Percentiles rank a stretch among this genome's conserved stretches.
Evolutionary conservation across 2,113 vertebrate species (phyloP).

Genomic region (Scartelaos histophorus): DNA sequence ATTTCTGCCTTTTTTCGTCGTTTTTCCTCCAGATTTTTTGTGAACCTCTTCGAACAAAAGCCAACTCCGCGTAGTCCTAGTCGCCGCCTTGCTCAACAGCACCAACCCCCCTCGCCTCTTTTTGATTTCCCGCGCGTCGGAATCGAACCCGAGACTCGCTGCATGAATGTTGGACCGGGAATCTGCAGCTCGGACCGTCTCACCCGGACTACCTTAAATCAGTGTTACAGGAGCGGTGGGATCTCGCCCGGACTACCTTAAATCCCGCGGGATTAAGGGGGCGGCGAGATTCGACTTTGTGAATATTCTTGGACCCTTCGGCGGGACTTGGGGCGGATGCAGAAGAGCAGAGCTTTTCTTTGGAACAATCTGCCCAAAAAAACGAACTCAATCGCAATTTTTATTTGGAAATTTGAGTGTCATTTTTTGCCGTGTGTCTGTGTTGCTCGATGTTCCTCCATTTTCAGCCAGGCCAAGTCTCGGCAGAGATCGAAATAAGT

Average conservation of each 20-base stretch:
- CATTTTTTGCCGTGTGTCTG: conserved; percentile 17
- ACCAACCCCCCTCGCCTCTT: conserved; percentile 10
- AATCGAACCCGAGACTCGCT: conserved; percentile 18
- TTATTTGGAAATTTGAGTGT: conserved; percentile 26
- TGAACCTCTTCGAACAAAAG: not conserved
- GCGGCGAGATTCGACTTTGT: conserved; percentile 9
- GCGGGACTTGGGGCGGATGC: not conserved
- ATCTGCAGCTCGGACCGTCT: conserved; percentile 19
- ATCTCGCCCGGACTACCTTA: conserved; percentile 35
- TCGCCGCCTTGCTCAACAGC: conserved; percentile 29
- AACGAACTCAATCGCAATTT: conserved; percentile 17
- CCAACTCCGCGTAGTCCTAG: conserved; percentile 35
- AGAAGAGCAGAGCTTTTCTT: conserved; percentile 46
- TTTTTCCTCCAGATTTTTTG: not conserved
- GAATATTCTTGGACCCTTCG: conserved; percentile 7
- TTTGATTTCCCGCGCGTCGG: not conserved
- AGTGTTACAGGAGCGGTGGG: conserved; percentile 15
- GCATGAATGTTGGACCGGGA: conserved; percentile 40
- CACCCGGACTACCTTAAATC: conserved; percentile 54
- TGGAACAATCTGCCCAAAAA: conserved; percentile 8
- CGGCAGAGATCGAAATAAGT: not conserved
- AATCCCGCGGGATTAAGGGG: not conserved
- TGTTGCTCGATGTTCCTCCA: conserved; percentile 23
- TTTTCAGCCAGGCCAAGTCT: not conserved
- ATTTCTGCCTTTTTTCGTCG: not conserved